A percentile compares a stretch with the other conserved stretches of the same genome.
Evolutionary conservation across 2,797 vertebrate species (phyloP).

Genomic region (Tragelaphus oryx): DNA sequence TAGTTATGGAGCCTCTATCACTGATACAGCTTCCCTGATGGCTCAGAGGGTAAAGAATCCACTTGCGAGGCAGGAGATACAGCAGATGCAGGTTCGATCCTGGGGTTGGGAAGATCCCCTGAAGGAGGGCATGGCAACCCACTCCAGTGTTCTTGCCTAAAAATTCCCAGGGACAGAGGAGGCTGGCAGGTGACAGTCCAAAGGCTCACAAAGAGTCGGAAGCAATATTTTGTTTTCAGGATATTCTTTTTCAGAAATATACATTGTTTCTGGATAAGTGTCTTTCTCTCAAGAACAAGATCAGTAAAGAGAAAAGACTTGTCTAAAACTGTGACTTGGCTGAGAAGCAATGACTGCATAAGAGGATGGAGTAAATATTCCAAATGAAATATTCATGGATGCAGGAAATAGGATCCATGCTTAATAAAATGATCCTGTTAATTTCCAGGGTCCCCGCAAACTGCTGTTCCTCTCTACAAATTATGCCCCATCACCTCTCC

Average conservation of each 20-base stretch:
- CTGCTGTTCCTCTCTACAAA: slow-evolving; percentile 59
- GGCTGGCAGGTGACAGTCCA: not conserved
- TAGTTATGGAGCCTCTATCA: rapidly evolving
- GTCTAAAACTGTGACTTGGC: slow-evolving; percentile 28
- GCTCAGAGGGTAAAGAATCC: not conserved
- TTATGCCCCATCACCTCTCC: slow-evolving; percentile 70
- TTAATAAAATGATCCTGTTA: slow-evolving; percentile 68
- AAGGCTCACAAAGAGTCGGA: not conserved
- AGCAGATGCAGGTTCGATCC: not conserved
- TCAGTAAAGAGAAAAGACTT: slow-evolving; percentile 57
- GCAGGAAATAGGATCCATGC: slow-evolving; percentile 67
- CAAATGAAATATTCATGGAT: slow-evolving; percentile 81
- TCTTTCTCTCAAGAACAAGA: slow-evolving; percentile 55
- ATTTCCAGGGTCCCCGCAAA: slow-evolving; percentile 29
- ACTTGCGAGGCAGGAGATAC: not conserved
- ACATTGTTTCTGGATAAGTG: slow-evolving; percentile 42
- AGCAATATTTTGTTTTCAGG: not conserved
- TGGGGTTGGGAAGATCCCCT: not conserved
- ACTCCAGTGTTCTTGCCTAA: not conserved
- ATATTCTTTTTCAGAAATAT: slow-evolving; percentile 36
- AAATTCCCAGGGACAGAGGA: not conserved
- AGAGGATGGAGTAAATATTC: slow-evolving; percentile 66
- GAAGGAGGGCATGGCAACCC: not conserved
- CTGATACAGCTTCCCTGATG: not conserved
- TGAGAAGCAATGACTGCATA: slow-evolving; percentile 64